Evolutionary conservation across 2,113 vertebrate genomes (phyloP), one percentile per base, ranked within the genome.

Genomic region (Callorhinus ursinus): DNA sequence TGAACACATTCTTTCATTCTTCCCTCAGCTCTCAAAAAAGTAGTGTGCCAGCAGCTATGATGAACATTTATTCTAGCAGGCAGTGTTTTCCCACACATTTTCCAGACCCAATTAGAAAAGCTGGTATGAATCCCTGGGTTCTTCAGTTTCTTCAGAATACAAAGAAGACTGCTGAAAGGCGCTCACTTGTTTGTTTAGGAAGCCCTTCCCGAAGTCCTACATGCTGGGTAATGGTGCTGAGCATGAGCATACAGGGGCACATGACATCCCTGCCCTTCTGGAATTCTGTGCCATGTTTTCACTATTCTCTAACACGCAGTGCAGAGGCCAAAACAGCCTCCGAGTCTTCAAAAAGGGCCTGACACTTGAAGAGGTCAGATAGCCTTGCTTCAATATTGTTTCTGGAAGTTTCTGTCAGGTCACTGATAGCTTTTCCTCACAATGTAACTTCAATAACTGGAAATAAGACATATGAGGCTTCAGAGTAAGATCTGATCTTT

Each of bases 331-430:
- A 93, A 88, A 88, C 0, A 94, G 72, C 5, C 16, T 95, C 22
- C 15, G 16, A 69, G 26, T 71, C 51, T 61, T 93, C 15, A 80
- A 53, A 71, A 84, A 36, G 10, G 31, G 4, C 33, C 26, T 42
- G 7, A 59, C 36, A 42, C 46, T 77, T 71, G 14, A 72, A 33
- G 18, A 90, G 31, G 24, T 39, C 53, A 4, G 15, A 36, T 0
- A 49, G 24, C 21, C 39, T 83, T 39, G 12, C 4, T 72, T 90
- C 10, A 5, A 3, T 59, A 28, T 36, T 59, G 11, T 95, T 95
- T 76, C 90, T 72, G 36, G 11, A 96, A 86, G 39, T 88, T 94
- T 53, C 72, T 72, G 28, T 76, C 55, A 84, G 77, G 77, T 51
- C 72, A 97, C 53, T 82, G 49, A 80, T 28, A 6, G 51, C 61